phyloP scores from a whole-genome alignment of 2,113 vertebrate genomes.

The Baryphthengus martii region DNA sequence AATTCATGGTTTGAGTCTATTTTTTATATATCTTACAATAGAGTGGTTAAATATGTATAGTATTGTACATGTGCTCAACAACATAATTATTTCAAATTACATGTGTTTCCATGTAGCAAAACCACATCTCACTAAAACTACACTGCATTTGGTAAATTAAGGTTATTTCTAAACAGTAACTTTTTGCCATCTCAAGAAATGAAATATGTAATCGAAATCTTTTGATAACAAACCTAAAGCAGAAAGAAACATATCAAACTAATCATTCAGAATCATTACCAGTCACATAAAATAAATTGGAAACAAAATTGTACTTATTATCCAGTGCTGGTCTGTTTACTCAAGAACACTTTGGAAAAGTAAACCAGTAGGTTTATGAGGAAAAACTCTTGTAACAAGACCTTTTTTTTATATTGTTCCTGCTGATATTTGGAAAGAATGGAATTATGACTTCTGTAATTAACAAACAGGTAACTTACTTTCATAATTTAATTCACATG shows the following conservation, averaged over 20 bases:
- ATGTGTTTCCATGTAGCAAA: not conserved
- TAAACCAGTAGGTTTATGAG: not conserved
- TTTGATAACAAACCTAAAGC: not conserved
- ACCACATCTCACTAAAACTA: not conserved
- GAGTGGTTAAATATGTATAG: not conserved
- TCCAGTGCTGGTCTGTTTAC: not conserved
- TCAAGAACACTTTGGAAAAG: not conserved
- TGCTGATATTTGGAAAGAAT: not conserved
- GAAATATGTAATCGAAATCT: not conserved
- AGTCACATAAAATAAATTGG: not conserved
- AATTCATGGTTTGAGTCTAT: not conserved
- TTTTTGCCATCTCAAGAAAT: not conserved
- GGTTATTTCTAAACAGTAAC: not conserved
- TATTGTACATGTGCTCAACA: not conserved
- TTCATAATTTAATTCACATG: not conserved
- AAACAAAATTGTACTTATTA: not conserved
- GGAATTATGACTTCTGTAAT: not conserved
- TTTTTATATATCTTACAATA: not conserved
- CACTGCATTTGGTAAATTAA: not conserved
- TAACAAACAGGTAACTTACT: not conserved
- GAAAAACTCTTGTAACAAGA: not conserved
- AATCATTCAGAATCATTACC: not conserved
- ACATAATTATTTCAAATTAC: slow-evolving; percentile 2
- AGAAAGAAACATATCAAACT: not conserved
- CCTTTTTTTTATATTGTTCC: not conserved